Evolutionary conservation across 1,140 invertebrate genomes (phyloP), one percentile per base, ranked within the genome.

Genomic region (Panagrolaimus sp.): DNA sequence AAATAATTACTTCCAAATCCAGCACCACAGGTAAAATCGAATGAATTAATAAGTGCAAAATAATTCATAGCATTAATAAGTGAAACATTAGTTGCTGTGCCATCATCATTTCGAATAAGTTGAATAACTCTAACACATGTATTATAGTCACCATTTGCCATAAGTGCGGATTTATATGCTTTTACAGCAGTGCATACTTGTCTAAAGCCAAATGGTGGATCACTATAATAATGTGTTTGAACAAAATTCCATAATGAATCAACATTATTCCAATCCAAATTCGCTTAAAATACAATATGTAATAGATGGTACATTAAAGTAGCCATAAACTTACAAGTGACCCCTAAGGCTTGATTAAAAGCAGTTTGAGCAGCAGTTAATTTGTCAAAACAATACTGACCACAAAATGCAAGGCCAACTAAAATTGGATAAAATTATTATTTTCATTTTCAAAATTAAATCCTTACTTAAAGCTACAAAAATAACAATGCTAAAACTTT

Each of bases 341-440:
- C 16, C 3, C 62, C 62, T 11, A 63, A 16, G 38, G 62, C 62
- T 5, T 16, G 16, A 43, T 63, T 63, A 20, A 63, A 63, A 63
- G 62, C 62, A 31, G 62, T 27, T 63, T 63, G 62, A 43, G 62
- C 62, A 42, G 31, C 16, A 42, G 27, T 63, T 27, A 63, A 38
- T 13, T 57, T 57, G n/a, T 57, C 14, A 13, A 25, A 57, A 16
- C 51, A 57, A 57, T 25, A 20, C 3, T 20, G 27, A 20, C 51
- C 51, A 57, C 51, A 20, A 13, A 27, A 57, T 25, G 16, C 51
- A 27, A 57, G 8, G n/a, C 51, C 51, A 57, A 57, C 51, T 57
- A 16, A 57, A 57, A 57, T 38, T n/a, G n/a, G n/a, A n/a, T n/a
- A n/a, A 38, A 38, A 38, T 38, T 38, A 38, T 2, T 4, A 38